Conservation (phyloP, 2,113 vertebrate species). For the Cisticola juncidis region DNA sequence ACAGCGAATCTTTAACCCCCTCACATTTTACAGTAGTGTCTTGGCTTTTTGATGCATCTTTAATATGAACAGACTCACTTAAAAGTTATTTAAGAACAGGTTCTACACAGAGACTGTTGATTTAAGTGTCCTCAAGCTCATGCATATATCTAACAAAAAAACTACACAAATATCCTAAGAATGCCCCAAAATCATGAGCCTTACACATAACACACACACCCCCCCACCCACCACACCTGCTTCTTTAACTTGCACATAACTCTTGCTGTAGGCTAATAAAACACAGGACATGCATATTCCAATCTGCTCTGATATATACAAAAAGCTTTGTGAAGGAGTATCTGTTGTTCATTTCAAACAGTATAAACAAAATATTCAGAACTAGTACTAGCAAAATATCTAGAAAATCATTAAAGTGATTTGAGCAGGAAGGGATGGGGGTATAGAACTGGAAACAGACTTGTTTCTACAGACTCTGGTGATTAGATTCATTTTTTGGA, state of each 20-base stretch:
- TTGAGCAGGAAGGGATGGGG: accelerated
- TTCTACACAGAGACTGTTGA: not conserved
- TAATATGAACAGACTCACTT: not conserved
- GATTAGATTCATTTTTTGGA: not conserved
- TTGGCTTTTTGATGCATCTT: not conserved
- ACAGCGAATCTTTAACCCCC: not conserved
- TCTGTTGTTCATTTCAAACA: not conserved
- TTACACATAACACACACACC: not conserved
- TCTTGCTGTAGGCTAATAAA: not conserved
- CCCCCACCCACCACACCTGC: not conserved
- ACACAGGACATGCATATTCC: not conserved
- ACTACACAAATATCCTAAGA: not conserved
- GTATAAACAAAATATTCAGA: not conserved
- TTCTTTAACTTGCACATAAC: not conserved
- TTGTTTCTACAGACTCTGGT: not conserved
- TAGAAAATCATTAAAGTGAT: not conserved
- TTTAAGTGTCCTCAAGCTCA: not conserved
- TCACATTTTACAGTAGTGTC: not conserved
- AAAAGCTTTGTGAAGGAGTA: not conserved
- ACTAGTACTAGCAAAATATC: not conserved
- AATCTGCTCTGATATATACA: not conserved
- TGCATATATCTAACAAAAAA: not conserved
- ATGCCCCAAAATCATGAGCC: not conserved
- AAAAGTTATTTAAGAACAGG: not conserved
- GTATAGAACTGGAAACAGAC: not conserved